These are phyloP conservation scores for Carduelis carduelis DNA, from an alignment of 2,797 vertebrate species.

Conservation along the genomic window DNA sequence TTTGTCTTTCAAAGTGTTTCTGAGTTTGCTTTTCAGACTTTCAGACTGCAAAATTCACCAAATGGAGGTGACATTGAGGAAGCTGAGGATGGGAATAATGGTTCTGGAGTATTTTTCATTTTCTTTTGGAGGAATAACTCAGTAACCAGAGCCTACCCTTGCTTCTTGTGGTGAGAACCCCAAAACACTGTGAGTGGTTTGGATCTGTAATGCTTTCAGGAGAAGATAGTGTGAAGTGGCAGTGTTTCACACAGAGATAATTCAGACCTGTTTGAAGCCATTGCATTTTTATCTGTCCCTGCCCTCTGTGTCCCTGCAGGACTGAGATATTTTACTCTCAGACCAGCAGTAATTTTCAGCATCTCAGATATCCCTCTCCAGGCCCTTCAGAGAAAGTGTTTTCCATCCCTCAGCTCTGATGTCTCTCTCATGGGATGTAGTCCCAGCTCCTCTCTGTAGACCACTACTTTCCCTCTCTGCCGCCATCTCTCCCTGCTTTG, in stretches of 20 bases:
- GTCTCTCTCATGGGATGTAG: not conserved
- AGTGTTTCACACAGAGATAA: not conserved
- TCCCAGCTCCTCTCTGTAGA: not conserved
- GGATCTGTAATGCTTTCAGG: not conserved
- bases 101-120: not conserved
- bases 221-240: accelerated
- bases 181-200: not conserved
- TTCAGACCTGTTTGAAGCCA: not conserved
- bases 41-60: not conserved
- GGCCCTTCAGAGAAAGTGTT: not conserved
- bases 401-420: not conserved
- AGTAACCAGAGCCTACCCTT: not conserved
- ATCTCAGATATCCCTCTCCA: not conserved
- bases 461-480: not conserved
- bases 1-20: not conserved
- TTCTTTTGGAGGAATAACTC: not conserved
- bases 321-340: not conserved
- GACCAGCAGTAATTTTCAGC: not conserved
- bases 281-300: not conserved
- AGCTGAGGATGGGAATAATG: not conserved
- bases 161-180: not conserved
- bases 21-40: not conserved
- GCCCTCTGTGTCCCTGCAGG: not conserved
- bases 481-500: not conserved
- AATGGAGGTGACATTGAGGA: not conserved